Evolutionary conservation across 2,888 invertebrate species (phyloP).

Genomic region (Trichopoda pennipes): DNA sequence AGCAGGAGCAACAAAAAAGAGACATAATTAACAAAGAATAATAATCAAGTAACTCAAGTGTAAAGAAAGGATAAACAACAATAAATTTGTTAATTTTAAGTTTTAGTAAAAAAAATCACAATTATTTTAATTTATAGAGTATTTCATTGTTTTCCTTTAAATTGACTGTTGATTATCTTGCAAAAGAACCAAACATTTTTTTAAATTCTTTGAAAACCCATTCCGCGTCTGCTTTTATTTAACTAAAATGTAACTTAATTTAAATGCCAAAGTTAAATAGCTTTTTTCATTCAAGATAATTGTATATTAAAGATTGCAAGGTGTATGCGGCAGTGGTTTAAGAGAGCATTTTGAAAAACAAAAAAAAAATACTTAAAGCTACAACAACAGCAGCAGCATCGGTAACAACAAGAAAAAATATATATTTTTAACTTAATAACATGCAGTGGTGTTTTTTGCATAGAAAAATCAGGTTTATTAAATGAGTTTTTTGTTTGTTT

Average conservation of each 20-base stretch:
- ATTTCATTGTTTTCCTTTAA: too few relatives aligned
- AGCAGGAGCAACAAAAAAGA: conserved; percentile 9
- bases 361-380: conserved; percentile 5
- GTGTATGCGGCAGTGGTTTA: conserved; percentile 5
- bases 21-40: not conserved
- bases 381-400: conserved; percentile 23
- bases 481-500: conserved; percentile 35
- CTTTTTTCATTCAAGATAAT: conserved; percentile 46
- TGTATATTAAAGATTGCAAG: conserved; percentile 48
- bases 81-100: too few relatives aligned
- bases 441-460: conserved; percentile 10
- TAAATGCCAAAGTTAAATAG: conserved; percentile 70
- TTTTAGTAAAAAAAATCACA: too few relatives aligned
- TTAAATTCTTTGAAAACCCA: not conserved
- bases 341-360: conserved; percentile 30
- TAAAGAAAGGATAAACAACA: not conserved
- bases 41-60: not conserved
- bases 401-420: conserved; percentile 20
- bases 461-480: conserved; percentile 62
- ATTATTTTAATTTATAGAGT: not conserved
- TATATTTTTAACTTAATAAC: conserved; percentile 28
- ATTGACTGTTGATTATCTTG: too few relatives aligned
- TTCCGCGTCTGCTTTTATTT: conserved; percentile 3
- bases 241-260: conserved; percentile 28
- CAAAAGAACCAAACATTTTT: not conserved